phyloP scores from a whole-genome alignment of 2,113 vertebrate species.

The Gymnorhina tibicen region DNA sequence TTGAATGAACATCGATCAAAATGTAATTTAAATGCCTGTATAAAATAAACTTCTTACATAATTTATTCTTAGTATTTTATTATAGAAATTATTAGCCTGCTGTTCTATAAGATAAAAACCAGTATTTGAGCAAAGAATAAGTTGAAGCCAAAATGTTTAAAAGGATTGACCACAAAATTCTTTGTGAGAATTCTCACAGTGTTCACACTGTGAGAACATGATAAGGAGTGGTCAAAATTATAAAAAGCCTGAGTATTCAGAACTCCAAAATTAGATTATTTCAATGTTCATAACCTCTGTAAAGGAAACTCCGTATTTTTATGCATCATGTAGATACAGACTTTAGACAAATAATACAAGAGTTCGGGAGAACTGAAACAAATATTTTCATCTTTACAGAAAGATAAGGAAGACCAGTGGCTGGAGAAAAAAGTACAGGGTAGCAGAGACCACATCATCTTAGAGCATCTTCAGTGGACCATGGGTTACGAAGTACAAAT shows the following conservation, averaged over 20 bases:
- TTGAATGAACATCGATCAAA: not conserved
- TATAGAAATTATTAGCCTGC: not conserved
- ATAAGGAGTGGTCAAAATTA: not conserved
- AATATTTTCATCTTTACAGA: constrained; percentile 56
- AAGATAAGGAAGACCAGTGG: constrained; percentile 98
- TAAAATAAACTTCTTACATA: not conserved
- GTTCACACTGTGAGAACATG: not conserved
- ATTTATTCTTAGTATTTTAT: not conserved
- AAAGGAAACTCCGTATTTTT: not conserved
- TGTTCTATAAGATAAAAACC: not conserved
- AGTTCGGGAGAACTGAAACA: not conserved
- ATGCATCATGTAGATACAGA: not conserved
- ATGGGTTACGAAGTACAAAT: constrained; percentile 96
- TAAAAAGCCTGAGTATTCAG: not conserved
- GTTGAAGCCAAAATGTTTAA: not conserved
- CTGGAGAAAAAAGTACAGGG: constrained; percentile 93
- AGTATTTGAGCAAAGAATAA: not conserved
- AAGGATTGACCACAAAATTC: not conserved
- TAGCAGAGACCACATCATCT: constrained; percentile 88
- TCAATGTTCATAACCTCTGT: not conserved
- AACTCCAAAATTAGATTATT: not conserved
- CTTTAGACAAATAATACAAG: not conserved
- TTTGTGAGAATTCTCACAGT: no score
- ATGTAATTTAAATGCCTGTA: not conserved
- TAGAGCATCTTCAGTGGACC: constrained; percentile 96